Evolutionary conservation across 2,797 vertebrate species (phyloP), one percentile per base, ranked within the genome.

Genomic region (Halcyon chelicuti): DNA sequence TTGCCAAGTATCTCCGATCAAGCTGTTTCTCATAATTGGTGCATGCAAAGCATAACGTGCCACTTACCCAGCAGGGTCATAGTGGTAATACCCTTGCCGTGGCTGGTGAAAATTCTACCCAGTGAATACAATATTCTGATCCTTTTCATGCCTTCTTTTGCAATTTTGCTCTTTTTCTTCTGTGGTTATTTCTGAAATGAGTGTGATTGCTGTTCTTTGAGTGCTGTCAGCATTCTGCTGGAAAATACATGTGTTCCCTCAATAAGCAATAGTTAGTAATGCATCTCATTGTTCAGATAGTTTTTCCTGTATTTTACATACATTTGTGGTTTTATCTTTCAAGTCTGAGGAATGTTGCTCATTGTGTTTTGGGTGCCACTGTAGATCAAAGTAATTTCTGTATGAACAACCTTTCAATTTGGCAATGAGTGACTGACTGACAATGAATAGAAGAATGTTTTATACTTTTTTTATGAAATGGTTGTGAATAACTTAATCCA

Each of bases 351-450:
- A 94, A 77, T 44, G 42, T 79, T 90, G 51, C 61, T 93, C 31
- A 19, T 77, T 88, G 49, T 60, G 66, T 58, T 88, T 91, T 82
- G 42, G 15, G 23, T 94, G 72, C 28, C 54, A 68, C 23, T 31
- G 76, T 35, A 91, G 46, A 93, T 85, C 87, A 86, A 86, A 95
- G 40, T 49, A 82, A 44, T 55, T 84, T 76, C 28, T 90, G 20
- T 65, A 80, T 58, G 80, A 91, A 37, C 47, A 92, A 74, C 25
- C 58, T 95, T 95, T 86, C 93, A 66, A 91, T 89, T 73, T 82
- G 51, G 21, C 49, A 75, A 39, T 51, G 47, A 88, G 39, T 85
- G 35, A 89, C 16, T 84, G 58, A 86, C 71, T 94, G 72, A 61
- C 70, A 90, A 55, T 15, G 46, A 91, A 62, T 26, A 88, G 46